Evolutionary conservation across 2,888 invertebrate species (phyloP).

Genomic region (Andrena camellia): DNA sequence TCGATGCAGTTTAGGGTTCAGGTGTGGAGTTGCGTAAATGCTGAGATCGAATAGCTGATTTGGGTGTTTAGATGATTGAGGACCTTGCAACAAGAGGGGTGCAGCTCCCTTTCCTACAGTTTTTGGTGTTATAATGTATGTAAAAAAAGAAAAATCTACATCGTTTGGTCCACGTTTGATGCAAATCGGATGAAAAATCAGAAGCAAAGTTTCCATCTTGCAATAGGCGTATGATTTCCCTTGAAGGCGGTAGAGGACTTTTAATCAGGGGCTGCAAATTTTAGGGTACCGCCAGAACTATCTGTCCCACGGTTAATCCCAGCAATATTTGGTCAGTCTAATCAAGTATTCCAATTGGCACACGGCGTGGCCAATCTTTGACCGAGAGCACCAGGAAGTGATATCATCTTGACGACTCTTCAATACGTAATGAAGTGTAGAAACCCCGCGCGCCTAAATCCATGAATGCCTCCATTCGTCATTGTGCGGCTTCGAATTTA

Average conservation of each 20-base stretch:
- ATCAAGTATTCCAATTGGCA: slow-evolving; percentile 70
- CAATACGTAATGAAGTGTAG: slow-evolving; percentile 79
- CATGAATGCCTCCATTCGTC: slow-evolving; percentile 67
- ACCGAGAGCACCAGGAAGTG: slow-evolving; percentile 72
- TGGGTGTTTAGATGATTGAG: background rate
- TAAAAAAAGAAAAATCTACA: no score
- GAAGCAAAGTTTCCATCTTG: no score
- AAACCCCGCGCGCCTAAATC: slow-evolving; percentile 62
- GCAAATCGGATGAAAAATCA: no score
- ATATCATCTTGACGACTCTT: slow-evolving; percentile 78
- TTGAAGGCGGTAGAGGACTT: background rate
- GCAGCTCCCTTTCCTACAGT: no score
- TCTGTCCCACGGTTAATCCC: slow-evolving; percentile 30
- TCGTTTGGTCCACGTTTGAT: no score
- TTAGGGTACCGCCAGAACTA: slow-evolving; percentile 12
- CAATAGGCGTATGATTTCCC: background rate
- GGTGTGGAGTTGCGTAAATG: background rate
- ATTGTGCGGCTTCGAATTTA: slow-evolving; percentile 67
- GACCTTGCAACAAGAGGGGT: no score
- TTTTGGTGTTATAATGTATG: no score
- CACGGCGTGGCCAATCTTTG: slow-evolving; percentile 51
- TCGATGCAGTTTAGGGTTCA: background rate
- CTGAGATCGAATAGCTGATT: no score
- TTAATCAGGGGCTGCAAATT: slow-evolving; percentile 20
- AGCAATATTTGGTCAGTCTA: slow-evolving; percentile 47